Conservation (phyloP, 2,113 vertebrate genomes). For the Promerops cafer region DNA sequence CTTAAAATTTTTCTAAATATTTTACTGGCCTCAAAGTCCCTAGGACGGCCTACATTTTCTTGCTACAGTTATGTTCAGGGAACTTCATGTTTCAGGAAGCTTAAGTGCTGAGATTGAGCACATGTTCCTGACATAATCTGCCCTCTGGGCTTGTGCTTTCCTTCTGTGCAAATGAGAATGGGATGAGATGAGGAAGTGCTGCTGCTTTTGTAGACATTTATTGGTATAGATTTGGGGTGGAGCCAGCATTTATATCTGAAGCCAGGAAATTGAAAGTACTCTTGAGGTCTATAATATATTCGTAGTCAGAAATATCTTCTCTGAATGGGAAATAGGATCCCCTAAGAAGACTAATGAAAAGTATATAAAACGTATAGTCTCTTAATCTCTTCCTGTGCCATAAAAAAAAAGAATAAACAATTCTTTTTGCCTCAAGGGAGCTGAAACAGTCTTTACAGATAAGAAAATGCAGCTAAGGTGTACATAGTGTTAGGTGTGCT, state of each 20-base stretch:
- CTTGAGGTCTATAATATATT: not conserved
- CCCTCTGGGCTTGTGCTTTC: not conserved
- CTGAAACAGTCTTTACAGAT: not conserved
- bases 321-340: not conserved
- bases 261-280: conserved; percentile 3
- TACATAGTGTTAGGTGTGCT: not conserved
- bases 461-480: not conserved
- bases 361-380: not conserved
- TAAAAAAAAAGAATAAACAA: not conserved
- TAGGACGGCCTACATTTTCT: not conserved
- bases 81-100: not conserved
- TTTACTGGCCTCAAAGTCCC: not conserved
- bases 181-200: not conserved
- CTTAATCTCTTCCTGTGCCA: not conserved
- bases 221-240: not conserved
- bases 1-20: not conserved
- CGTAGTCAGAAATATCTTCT: not conserved
- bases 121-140: not conserved
- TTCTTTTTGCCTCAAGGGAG: not conserved
- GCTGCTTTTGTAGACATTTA: not conserved
- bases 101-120: not conserved
- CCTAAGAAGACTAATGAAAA: not conserved
- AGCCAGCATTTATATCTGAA: not conserved
- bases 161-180: not conserved
- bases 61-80: not conserved